A percentile compares a stretch with the other conserved stretches of the same genome.
Evolutionary conservation across 1,140 invertebrate genomes (phyloP).

Genomic region (Paramacrobiotus metropolitanus): DNA sequence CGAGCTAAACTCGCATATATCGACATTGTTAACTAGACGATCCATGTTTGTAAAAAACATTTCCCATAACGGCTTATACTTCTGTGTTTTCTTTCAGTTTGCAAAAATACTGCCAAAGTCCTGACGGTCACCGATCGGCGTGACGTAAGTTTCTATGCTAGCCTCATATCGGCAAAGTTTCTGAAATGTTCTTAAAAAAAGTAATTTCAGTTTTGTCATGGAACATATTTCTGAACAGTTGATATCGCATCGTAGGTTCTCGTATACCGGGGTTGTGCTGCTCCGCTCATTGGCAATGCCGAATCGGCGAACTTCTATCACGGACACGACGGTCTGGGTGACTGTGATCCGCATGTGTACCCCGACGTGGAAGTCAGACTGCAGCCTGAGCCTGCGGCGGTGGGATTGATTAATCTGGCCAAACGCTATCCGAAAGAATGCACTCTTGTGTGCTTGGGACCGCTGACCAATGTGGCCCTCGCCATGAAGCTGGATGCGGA

Average conservation of each 20-base stretch:
- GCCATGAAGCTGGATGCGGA: slow-evolving; percentile 38
- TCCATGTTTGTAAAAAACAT: too few relatives aligned
- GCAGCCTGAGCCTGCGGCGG: slow-evolving; percentile 21
- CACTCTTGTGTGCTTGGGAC: slow-evolving; percentile 38
- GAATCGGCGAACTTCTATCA: slow-evolving; percentile 17
- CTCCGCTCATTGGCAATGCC: slow-evolving; percentile 25
- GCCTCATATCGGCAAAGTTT: too few relatives aligned
- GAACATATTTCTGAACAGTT: too few relatives aligned
- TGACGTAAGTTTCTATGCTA: background rate
- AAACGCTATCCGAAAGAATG: slow-evolving; percentile 27
- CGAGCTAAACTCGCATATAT: too few relatives aligned
- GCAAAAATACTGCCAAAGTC: background rate
- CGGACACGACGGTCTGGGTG: slow-evolving; percentile 41
- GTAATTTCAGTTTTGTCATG: too few relatives aligned
- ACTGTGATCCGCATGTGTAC: slow-evolving; percentile 17
- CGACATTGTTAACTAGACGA: too few relatives aligned
- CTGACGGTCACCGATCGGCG: background rate
- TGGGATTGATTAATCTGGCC: slow-evolving; percentile 27
- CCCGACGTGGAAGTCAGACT: slow-evolving; percentile 11
- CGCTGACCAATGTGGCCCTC: slow-evolving; percentile 49
- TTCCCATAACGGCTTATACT: too few relatives aligned
- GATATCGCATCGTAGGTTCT: slow-evolving; percentile 31
- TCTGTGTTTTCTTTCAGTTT: background rate
- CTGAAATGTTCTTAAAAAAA: too few relatives aligned
- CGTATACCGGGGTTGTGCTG: slow-evolving; percentile 32